These are phyloP conservation scores for Nasonovia ribisnigri DNA, from an alignment of 2,888 invertebrate species.

Conservation along the genomic window DNA sequence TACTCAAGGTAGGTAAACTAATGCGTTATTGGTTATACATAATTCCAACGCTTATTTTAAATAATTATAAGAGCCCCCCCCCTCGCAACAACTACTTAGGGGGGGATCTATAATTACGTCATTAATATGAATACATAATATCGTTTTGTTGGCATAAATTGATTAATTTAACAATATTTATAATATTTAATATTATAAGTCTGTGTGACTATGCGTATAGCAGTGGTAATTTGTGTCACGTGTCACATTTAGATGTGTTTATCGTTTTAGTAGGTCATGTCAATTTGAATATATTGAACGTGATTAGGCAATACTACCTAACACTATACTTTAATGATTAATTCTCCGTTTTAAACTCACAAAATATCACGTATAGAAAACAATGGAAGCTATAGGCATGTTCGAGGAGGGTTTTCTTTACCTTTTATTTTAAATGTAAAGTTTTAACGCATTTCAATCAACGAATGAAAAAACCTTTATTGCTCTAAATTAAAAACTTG, in stretches of 20 bases:
- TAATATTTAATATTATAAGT: neutral
- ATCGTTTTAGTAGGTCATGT: neutral
- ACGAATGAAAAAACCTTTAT: neutral
- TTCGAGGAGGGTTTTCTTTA: neutral
- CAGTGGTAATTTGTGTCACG: neutral
- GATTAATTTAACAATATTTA: neutral
- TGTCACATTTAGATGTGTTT: neutral
- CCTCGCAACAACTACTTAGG: neutral
- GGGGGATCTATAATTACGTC: neutral
- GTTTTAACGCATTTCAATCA: neutral
- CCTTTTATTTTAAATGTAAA: neutral
- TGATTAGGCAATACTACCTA: neutral
- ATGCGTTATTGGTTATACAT: neutral
- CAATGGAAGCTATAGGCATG: neutral
- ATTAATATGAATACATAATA: neutral
- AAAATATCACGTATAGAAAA: neutral
- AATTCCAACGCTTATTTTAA: neutral
- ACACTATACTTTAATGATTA: neutral
- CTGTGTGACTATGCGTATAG: neutral
- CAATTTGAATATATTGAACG: neutral
- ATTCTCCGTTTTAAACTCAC: neutral
- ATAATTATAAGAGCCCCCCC: neutral
- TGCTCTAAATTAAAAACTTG: neutral
- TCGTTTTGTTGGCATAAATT: neutral
- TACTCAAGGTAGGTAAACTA: neutral